Conservation (phyloP, 2,888 invertebrate species). For the Antheraea assamensis region DNA sequence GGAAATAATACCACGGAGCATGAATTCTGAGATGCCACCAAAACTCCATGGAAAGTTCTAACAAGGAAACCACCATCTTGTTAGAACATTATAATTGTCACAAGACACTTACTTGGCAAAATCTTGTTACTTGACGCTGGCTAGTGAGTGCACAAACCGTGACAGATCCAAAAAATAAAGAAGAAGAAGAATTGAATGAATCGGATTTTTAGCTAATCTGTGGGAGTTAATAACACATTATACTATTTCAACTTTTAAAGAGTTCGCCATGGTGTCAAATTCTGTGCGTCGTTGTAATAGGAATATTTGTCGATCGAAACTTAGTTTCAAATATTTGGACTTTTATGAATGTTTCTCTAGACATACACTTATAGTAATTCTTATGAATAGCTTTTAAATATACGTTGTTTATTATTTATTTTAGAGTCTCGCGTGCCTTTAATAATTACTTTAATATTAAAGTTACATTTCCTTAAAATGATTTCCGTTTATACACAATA, state of each 20-base stretch:
- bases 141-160: too few species aligned
- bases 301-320: not conserved
- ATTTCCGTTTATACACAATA: not conserved
- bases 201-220: not conserved
- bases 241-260: not conserved
- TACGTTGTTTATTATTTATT: not conserved
- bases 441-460: not conserved
- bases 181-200: not conserved
- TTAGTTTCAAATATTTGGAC: not conserved
- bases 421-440: not conserved
- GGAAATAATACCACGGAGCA: too few species aligned
- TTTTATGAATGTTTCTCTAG: not conserved
- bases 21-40: too few species aligned
- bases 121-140: too few species aligned
- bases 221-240: not conserved
- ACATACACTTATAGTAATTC: not conserved
- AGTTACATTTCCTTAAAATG: not conserved
- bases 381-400: not conserved
- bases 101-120: too few species aligned
- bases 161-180: too few species aligned
- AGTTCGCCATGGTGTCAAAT: not conserved
- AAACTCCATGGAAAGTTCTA: too few species aligned
- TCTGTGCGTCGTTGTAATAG: not conserved
- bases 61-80: too few species aligned
- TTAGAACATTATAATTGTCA: too few species aligned